phyloP scores from a whole-genome alignment of 1,140 invertebrate species.

The Eumaeus atala region DNA sequence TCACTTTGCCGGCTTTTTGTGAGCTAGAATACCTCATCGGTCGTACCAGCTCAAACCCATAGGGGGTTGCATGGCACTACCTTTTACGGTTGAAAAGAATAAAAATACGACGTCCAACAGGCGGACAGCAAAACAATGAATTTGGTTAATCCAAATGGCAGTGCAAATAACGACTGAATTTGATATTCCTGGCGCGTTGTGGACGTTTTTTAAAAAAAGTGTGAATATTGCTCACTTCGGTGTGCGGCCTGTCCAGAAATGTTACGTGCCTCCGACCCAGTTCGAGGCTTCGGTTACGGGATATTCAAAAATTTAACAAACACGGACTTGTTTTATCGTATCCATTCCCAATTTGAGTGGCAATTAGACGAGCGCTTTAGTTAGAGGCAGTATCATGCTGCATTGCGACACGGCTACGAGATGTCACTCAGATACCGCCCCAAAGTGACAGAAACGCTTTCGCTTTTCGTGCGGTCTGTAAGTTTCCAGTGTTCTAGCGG shows the following conservation, averaged over 20 bases:
- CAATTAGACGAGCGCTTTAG: too few relatives aligned
- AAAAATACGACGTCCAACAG: not conserved
- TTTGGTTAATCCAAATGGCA: conserved; percentile 17
- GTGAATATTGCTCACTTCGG: conserved; percentile 53
- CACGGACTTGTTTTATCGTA: conserved; percentile 21
- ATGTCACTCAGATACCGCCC: too few relatives aligned
- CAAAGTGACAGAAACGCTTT: too few relatives aligned
- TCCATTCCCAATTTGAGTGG: too few relatives aligned
- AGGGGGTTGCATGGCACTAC: too few relatives aligned
- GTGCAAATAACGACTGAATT: conserved; percentile 39
- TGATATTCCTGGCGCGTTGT: conserved; percentile 49
- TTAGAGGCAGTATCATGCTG: too few relatives aligned
- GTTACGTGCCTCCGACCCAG: conserved; percentile 24
- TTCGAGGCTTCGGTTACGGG: not conserved
- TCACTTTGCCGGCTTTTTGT: too few relatives aligned
- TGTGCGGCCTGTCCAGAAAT: conserved; percentile 31
- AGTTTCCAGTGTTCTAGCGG: too few relatives aligned
- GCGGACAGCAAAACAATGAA: conserved; percentile 2
- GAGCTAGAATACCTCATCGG: too few relatives aligned
- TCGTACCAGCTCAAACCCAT: too few relatives aligned
- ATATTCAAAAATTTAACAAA: conserved; percentile 40
- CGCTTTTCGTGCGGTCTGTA: too few relatives aligned
- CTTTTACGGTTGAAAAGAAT: not conserved
- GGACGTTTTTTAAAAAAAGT: conserved; percentile 47
- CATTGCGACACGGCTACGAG: too few relatives aligned